Conservation (phyloP, 2,797 vertebrate genomes). For the Pteronotus mesoamericanus region DNA sequence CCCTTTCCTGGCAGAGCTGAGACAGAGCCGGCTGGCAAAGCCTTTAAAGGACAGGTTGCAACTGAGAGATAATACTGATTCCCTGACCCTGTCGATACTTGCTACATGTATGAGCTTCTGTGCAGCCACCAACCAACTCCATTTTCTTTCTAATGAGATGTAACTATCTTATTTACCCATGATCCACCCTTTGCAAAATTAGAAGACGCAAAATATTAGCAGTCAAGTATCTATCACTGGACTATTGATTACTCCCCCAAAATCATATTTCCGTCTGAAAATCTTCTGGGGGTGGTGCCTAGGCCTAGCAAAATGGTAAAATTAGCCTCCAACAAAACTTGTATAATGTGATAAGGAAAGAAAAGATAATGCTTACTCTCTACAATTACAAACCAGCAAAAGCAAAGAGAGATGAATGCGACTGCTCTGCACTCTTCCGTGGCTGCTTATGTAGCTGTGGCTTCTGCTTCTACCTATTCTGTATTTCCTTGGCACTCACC, state of each 20-base stretch:
- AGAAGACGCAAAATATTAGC: neutral
- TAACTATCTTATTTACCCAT: neutral
- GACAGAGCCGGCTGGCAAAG: neutral
- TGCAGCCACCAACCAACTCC: neutral
- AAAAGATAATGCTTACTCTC: neutral
- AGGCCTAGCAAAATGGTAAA: neutral
- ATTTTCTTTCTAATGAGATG: neutral
- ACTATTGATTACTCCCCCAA: neutral
- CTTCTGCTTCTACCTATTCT: neutral
- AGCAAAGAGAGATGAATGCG: neutral
- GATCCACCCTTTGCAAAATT: neutral
- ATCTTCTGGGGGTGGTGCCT: too few species aligned
- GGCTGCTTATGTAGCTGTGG: neutral
- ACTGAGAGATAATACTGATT: neutral
- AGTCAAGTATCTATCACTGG: neutral
- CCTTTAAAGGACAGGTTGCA: neutral
- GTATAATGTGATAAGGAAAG: neutral
- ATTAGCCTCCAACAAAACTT: neutral
- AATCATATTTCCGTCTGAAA: neutral
- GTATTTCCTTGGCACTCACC: neutral
- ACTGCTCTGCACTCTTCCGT: neutral
- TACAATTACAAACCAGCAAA: neutral
- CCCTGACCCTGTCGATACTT: neutral
- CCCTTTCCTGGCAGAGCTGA: neutral
- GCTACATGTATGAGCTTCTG: neutral